Conservation (phyloP, 2,797 vertebrate species). For the Peromyscus eremicus region DNA sequence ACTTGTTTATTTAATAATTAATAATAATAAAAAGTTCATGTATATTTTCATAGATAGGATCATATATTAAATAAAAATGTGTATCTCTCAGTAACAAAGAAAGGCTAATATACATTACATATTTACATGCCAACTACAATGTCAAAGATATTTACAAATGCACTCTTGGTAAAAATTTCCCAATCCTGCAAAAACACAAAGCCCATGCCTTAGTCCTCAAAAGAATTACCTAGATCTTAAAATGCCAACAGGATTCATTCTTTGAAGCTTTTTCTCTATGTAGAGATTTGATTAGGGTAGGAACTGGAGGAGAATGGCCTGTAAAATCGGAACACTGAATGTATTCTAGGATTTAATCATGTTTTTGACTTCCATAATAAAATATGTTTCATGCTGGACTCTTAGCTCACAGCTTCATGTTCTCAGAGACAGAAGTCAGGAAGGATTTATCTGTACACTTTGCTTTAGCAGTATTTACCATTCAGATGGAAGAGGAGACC, state of each 20-base stretch:
- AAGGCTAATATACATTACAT: neutral
- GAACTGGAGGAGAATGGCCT: neutral
- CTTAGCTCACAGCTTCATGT: neutral
- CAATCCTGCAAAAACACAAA: neutral
- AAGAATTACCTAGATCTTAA: neutral
- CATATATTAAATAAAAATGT: neutral
- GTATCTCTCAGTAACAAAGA: neutral
- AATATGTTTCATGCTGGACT: neutral
- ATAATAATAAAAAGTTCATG: neutral
- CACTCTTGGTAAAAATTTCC: neutral
- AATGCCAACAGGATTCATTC: neutral
- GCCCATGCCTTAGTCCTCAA: neutral
- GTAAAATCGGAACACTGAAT: neutral
- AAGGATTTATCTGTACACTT: neutral
- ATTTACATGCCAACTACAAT: neutral
- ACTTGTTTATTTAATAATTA: neutral
- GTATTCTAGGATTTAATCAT: slow-evolving; percentile 22
- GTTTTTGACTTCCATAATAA: neutral
- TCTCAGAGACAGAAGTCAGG: neutral
- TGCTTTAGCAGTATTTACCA: neutral
- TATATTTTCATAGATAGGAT: neutral
- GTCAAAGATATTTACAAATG: neutral
- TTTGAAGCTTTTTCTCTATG: neutral
- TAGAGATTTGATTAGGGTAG: neutral
- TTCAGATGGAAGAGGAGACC: neutral